These are phyloP conservation scores for Pogonognathellus flavescens DNA, from an alignment of 1,140 invertebrate genomes.

Conservation along the genomic window DNA sequence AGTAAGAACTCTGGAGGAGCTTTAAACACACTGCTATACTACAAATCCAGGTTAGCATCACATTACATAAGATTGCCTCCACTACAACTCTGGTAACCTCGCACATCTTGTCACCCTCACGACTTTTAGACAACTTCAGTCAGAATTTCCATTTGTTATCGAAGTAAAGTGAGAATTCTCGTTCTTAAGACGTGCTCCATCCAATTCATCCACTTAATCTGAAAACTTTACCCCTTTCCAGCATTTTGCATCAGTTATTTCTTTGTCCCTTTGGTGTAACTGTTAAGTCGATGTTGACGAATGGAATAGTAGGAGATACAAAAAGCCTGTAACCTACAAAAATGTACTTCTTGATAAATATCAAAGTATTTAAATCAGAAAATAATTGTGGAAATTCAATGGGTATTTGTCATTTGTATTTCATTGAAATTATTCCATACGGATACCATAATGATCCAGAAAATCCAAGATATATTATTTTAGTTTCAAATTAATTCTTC, in stretches of 20 bases:
- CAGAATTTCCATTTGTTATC: slow-evolving; percentile 39
- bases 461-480: too few species aligned
- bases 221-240: slow-evolving; percentile 23
- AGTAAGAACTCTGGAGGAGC: neutral
- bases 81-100: slow-evolving; percentile 9
- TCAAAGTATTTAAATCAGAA: too few species aligned
- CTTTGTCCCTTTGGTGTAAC: too few species aligned
- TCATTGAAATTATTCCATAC: too few species aligned
- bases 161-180: slow-evolving; percentile 25
- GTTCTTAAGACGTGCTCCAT: slow-evolving; percentile 7
- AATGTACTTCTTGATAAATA: too few species aligned
- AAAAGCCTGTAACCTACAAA: too few species aligned
- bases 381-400: too few species aligned
- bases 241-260: neutral
- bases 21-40: neutral
- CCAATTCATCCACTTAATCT: neutral
- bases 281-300: too few species aligned
- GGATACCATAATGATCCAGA: too few species aligned
- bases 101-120: slow-evolving; percentile 33
- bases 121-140: slow-evolving; percentile 38
- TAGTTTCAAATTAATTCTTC: too few species aligned
- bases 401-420: too few species aligned
- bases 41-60: slow-evolving; percentile 28
- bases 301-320: too few species aligned
- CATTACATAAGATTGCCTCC: slow-evolving; percentile 29